A percentile compares a stretch with the other conserved stretches of the same genome.
phyloP scores from a whole-genome alignment of 2,797 vertebrate species.

The Phataginus tricuspis region DNA sequence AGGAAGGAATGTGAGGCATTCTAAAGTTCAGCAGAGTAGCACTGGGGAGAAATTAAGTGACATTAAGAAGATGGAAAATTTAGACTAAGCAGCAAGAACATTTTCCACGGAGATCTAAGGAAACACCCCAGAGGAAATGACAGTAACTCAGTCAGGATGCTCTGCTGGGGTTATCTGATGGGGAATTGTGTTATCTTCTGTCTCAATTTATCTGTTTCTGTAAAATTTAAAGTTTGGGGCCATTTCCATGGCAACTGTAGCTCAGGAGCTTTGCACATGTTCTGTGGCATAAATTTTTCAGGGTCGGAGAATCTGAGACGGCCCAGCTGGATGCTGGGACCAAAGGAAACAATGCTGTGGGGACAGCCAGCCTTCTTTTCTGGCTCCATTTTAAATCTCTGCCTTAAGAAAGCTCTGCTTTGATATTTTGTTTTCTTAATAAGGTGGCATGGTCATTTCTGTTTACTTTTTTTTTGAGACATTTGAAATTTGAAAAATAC shows the following conservation, averaged over 20 bases:
- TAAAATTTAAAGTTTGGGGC: background rate
- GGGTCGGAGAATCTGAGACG: background rate
- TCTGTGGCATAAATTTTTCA: background rate
- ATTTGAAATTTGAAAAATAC: background rate
- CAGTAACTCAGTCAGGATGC: background rate
- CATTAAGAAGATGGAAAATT: background rate
- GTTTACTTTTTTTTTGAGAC: slow-evolving; percentile 29
- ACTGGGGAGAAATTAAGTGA: background rate
- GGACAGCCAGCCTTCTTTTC: background rate
- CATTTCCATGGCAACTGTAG: background rate
- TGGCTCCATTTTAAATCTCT: background rate
- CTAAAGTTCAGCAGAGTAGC: background rate
- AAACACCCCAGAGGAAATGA: background rate
- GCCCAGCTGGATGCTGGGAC: background rate
- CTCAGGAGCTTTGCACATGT: background rate
- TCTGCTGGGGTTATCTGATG: rapidly evolving
- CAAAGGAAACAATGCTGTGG: background rate
- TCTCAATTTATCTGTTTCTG: background rate
- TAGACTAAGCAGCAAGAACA: background rate
- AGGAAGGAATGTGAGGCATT: background rate
- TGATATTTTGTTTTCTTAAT: slow-evolving; percentile 39
- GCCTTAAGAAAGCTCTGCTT: slow-evolving; percentile 11
- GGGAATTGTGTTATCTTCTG: background rate
- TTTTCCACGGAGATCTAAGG: background rate
- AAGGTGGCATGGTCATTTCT: slow-evolving; percentile 4